A percentile compares a stretch with the other conserved stretches of the same genome.
Evolutionary conservation across 2,888 invertebrate species (phyloP).

Genomic region (Pollenia griseotomentosa): DNA sequence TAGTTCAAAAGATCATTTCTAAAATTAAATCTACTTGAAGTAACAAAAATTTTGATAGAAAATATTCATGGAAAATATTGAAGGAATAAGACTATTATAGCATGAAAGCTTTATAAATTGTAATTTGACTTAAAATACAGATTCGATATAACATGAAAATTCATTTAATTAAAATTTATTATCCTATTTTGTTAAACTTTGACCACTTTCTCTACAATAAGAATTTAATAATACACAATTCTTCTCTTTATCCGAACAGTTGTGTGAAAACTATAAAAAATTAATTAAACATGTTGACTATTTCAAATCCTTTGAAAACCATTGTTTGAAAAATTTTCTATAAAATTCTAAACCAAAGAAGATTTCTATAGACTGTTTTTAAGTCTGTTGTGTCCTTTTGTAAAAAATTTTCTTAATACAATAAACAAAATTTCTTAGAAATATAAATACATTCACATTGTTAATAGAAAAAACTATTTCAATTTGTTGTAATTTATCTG

Average conservation of each 20-base stretch:
- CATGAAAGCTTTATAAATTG: too few relatives aligned
- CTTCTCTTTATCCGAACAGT: too few relatives aligned
- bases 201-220: too few relatives aligned
- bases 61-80: too few relatives aligned
- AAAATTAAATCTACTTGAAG: too few relatives aligned
- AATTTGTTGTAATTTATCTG: conserved; percentile 10
- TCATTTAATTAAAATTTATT: too few relatives aligned
- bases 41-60: too few relatives aligned
- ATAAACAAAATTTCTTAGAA: not conserved
- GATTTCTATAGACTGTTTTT: not conserved
- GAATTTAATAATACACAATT: not conserved
- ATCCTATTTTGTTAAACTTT: too few relatives aligned
- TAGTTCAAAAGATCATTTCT: too few relatives aligned
- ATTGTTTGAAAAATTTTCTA: not conserved
- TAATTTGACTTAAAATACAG: too few relatives aligned
- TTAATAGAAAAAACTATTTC: not conserved
- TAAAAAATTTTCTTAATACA: not conserved
- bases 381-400: not conserved
- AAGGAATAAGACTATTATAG: too few relatives aligned
- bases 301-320: not conserved
- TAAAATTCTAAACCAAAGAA: not conserved
- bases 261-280: not conserved
- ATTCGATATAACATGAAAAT: too few relatives aligned
- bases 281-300: conserved; percentile 8
- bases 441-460: not conserved